Percentiles rank a stretch among this genome's conserved stretches.
Conservation (phyloP, 2,797 vertebrate species). For the Lithobates sylvaticus region DNA sequence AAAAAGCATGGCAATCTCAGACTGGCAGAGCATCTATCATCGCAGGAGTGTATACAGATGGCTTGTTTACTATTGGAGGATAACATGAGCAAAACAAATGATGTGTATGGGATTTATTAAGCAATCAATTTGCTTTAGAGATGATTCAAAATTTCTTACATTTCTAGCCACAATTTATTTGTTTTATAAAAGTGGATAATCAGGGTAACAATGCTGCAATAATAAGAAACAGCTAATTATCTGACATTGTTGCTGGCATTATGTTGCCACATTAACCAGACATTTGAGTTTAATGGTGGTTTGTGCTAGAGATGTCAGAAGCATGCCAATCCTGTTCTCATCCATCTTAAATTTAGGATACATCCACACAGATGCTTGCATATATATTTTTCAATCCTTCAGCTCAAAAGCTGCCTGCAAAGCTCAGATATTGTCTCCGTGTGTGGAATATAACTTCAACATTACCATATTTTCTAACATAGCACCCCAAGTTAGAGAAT, state of each 20-base stretch:
- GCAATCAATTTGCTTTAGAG: neutral
- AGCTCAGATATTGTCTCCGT: no score
- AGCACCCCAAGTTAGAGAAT: no score
- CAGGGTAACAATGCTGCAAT: neutral
- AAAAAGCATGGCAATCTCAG: slow-evolving; percentile 19
- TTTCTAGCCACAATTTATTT: neutral
- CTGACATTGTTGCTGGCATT: neutral
- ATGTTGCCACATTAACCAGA: neutral
- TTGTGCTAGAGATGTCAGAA: neutral
- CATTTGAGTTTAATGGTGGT: neutral
- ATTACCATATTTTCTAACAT: no score
- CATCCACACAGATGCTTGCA: neutral
- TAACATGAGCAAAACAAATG: slow-evolving; percentile 10
- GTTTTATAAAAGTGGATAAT: neutral
- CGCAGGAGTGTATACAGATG: neutral
- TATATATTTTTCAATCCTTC: neutral
- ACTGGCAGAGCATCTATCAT: slow-evolving; percentile 27
- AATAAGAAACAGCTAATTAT: neutral
- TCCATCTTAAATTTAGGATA: neutral
- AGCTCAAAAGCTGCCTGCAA: no score
- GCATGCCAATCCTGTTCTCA: neutral
- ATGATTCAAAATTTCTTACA: slow-evolving; percentile 20
- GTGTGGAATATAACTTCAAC: no score
- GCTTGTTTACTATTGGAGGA: neutral
- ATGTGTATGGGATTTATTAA: neutral